Evolutionary conservation across 2,797 vertebrate species (phyloP).

Genomic region (Tamandua tetradactyla): DNA sequence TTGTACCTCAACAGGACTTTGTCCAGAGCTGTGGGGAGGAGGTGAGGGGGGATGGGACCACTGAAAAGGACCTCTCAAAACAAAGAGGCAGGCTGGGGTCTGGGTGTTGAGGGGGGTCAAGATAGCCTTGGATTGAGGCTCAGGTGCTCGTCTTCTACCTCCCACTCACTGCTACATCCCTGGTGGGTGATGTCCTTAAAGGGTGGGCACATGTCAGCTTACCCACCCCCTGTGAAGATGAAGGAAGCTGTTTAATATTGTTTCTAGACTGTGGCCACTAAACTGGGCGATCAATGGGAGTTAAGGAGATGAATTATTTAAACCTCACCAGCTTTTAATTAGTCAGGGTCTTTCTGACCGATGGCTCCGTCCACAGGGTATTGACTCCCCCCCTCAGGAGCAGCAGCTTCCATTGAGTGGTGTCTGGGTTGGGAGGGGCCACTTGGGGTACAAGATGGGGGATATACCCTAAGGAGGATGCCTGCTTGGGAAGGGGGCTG

Average conservation of each 20-base stretch:
- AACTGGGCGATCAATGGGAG: slow-evolving; percentile 99
- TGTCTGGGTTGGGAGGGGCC: slow-evolving; percentile 78
- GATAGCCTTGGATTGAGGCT: slow-evolving; percentile 46
- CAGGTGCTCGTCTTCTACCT: background rate
- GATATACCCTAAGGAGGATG: slow-evolving; percentile 26
- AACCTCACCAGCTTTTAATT: slow-evolving; percentile 97
- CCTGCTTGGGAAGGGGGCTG: background rate
- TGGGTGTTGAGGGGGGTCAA: slow-evolving; percentile 52
- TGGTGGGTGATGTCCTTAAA: slow-evolving; percentile 55
- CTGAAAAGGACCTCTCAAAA: slow-evolving; percentile 43
- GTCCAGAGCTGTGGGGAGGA: background rate
- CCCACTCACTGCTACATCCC: background rate
- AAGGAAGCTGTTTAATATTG: slow-evolving; percentile 96
- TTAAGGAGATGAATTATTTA: slow-evolving; percentile 99
- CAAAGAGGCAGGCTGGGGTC: slow-evolving; percentile 23
- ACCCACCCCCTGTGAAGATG: slow-evolving; percentile 69
- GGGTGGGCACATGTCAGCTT: slow-evolving; percentile 68
- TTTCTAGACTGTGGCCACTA: slow-evolving; percentile 94
- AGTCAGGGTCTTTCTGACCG: slow-evolving; percentile 96
- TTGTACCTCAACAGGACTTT: background rate
- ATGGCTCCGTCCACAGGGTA: slow-evolving; percentile 96
- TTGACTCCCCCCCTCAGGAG: slow-evolving; percentile 87
- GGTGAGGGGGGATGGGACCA: background rate
- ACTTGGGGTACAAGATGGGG: slow-evolving; percentile 64
- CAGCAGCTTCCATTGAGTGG: slow-evolving; percentile 86